Conservation (phyloP, 2,888 invertebrate genomes). For the Odontomyia ornata region DNA sequence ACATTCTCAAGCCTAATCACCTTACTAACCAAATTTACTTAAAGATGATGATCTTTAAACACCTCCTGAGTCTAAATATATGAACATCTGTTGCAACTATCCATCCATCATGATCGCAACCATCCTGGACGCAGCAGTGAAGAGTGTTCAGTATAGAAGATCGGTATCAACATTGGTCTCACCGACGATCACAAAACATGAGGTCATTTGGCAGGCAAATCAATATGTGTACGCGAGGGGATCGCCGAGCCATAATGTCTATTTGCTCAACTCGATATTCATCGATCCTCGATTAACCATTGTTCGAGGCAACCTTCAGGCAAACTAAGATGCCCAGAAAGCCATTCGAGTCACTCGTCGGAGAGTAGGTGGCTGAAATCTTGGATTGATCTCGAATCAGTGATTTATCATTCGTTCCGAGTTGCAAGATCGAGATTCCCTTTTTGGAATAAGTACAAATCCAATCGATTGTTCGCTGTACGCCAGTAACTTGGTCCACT, state of each 20-base stretch:
- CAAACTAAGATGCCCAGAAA: neutral
- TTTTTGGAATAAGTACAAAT: slow-evolving; percentile 19
- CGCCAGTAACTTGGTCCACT: neutral
- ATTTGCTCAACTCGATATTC: neutral
- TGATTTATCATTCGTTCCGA: slow-evolving; percentile 18
- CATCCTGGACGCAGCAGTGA: neutral
- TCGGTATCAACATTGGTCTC: neutral
- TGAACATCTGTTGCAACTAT: slow-evolving; percentile 4
- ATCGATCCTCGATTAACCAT: neutral
- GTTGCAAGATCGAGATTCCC: slow-evolving; percentile 21
- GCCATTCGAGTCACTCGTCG: neutral
- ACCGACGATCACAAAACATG: neutral
- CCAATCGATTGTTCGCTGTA: neutral
- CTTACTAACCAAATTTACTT: neutral
- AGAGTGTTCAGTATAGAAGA: neutral
- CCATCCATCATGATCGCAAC: neutral
- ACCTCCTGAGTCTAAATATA: neutral
- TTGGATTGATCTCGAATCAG: slow-evolving; percentile 10
- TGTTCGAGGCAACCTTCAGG: slow-evolving; percentile 12
- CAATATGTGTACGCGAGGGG: slow-evolving; percentile 1
- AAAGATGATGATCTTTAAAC: neutral
- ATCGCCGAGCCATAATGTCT: neutral
- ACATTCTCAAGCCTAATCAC: neutral
- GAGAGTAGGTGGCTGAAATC: slow-evolving; percentile 18
- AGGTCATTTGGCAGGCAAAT: slow-evolving; percentile 9